Conservation (phyloP, 2,797 vertebrate species). For the Selene dorsalis region DNA sequence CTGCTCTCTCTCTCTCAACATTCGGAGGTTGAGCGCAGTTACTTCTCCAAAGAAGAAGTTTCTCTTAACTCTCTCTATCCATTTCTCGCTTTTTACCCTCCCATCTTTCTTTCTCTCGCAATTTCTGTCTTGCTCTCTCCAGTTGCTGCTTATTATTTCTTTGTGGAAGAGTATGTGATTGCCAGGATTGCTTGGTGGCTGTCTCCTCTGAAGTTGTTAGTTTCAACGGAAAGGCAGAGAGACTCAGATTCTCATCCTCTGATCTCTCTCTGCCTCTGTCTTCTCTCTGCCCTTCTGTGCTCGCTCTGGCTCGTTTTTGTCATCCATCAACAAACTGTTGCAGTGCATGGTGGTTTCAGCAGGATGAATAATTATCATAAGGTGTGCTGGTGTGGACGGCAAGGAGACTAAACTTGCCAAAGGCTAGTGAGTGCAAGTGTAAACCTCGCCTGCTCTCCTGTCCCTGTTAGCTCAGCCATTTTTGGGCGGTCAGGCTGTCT, state of each 20-base stretch:
- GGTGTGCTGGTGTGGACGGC: slow-evolving; percentile 81
- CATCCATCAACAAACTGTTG: slow-evolving; percentile 72
- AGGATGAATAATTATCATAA: slow-evolving; percentile 81
- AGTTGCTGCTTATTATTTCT: slow-evolving; percentile 67
- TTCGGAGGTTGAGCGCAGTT: slow-evolving; percentile 72
- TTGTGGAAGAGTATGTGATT: slow-evolving; percentile 76
- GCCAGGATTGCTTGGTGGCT: slow-evolving; percentile 79
- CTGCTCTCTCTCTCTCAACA: slow-evolving; percentile 60
- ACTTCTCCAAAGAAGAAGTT: slow-evolving; percentile 77
- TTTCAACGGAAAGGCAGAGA: slow-evolving; percentile 48
- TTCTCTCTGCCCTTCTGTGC: slow-evolving; percentile 46
- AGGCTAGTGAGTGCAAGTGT: slow-evolving; percentile 76
- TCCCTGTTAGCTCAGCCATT: slow-evolving; percentile 94
- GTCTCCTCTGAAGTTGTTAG: slow-evolving; percentile 58
- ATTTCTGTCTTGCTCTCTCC: slow-evolving; percentile 57
- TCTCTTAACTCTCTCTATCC: slow-evolving; percentile 62
- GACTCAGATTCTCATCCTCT: slow-evolving; percentile 43
- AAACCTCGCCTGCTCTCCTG: slow-evolving; percentile 81
- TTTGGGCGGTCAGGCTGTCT: slow-evolving; percentile 93
- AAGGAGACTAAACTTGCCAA: slow-evolving; percentile 57
- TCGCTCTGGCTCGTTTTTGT: slow-evolving; percentile 26
- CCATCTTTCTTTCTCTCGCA: slow-evolving; percentile 48
- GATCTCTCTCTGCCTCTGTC: slow-evolving; percentile 46
- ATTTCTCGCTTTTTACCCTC: slow-evolving; percentile 61
- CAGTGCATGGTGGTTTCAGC: slow-evolving; percentile 69